phyloP scores from a whole-genome alignment of 1,140 invertebrate genomes.

The Chironomus striatipennis region DNA sequence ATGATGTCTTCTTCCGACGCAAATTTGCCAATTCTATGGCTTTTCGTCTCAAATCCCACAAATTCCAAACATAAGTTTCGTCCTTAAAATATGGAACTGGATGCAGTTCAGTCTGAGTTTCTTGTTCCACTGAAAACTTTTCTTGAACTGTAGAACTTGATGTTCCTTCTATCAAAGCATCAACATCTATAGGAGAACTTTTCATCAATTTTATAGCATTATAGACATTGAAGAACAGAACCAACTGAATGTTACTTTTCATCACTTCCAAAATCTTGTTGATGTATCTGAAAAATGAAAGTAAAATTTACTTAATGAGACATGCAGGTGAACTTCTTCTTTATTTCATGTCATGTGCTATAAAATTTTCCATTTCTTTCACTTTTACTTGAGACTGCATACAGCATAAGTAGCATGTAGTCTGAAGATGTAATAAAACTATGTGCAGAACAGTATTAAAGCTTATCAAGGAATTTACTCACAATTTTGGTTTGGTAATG shows the following conservation, averaged over 20 bases:
- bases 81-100: constrained; percentile 24
- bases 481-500: constrained; percentile 17
- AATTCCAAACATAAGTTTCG: constrained; percentile 25
- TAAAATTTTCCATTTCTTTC: no score
- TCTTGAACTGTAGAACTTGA: background rate
- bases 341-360: background rate
- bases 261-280: background rate
- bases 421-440: no score
- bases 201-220: background rate
- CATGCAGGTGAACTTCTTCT: background rate
- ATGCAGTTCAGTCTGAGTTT: constrained; percentile 25
- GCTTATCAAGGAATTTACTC: background rate
- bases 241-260: background rate
- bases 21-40: constrained; percentile 26
- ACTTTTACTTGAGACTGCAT: background rate
- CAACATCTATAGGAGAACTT: background rate
- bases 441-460: background rate
- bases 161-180: background rate
- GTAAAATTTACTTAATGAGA: background rate
- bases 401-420: no score
- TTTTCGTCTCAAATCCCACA: constrained; percentile 25
- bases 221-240: constrained; percentile 20
- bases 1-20: constrained; percentile 15
- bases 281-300: background rate
- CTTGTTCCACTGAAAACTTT: background rate